Conservation (phyloP, 2,888 invertebrate genomes). For the Lasioglossum lativentre region DNA sequence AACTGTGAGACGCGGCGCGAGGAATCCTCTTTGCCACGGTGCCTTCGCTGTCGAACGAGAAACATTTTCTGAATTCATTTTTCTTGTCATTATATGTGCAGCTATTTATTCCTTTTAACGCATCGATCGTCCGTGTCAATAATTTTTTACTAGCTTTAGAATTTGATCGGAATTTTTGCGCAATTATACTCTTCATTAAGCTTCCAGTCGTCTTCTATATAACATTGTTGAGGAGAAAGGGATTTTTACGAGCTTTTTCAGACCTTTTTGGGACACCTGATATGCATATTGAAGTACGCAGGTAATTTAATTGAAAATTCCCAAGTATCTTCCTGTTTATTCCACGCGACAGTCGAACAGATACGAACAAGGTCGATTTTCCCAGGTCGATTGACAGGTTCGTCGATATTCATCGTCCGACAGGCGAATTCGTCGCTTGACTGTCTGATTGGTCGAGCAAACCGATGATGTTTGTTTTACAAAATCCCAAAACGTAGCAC, state of each 20-base stretch:
- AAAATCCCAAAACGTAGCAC: neutral
- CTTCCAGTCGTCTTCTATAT: no score
- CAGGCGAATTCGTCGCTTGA: constrained; percentile 33
- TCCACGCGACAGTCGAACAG: constrained; percentile 23
- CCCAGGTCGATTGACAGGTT: constrained; percentile 25
- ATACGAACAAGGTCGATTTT: constrained; percentile 46
- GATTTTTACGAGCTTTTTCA: neutral
- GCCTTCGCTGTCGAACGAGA: neutral
- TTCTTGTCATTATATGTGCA: neutral
- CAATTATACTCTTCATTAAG: no score
- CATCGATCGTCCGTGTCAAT: neutral
- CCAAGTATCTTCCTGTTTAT: constrained; percentile 54
- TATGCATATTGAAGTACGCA: neutral
- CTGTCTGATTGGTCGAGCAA: constrained; percentile 24
- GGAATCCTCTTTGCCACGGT: neutral
- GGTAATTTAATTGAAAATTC: neutral
- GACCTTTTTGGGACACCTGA: neutral
- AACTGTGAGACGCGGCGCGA: neutral
- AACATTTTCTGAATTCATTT: neutral
- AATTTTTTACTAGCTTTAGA: neutral
- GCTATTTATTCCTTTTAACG: neutral
- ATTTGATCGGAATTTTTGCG: no score
- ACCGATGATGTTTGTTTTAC: neutral
- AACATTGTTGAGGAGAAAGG: no score
- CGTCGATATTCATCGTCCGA: constrained; percentile 49